phyloP scores from a whole-genome alignment of 1,140 invertebrate genomes.

The Diploscapter pachys region DNA sequence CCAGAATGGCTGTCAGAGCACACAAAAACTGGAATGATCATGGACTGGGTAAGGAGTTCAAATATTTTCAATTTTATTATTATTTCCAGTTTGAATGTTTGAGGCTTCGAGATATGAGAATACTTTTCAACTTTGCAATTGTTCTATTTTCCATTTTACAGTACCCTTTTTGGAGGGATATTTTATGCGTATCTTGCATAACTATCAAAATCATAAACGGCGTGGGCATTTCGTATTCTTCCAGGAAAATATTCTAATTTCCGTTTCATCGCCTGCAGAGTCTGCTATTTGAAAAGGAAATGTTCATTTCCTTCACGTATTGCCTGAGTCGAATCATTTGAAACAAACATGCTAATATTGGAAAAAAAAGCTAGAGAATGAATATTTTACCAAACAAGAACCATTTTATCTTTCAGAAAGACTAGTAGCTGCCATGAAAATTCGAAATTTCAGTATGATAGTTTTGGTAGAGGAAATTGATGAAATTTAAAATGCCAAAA shows the following conservation, averaged over 20 bases:
- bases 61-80: neutral
- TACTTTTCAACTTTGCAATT: constrained; percentile 7
- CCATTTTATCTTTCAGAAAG: neutral
- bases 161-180: constrained; percentile 60
- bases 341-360: too few species aligned
- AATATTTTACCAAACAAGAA: neutral
- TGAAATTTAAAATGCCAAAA: neutral
- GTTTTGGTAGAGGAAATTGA: neutral
- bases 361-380: too few species aligned
- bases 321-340: too few species aligned
- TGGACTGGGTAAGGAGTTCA: constrained; percentile 21
- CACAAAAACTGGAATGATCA: constrained; percentile 34
- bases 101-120: neutral
- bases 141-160: neutral
- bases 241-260: too few species aligned
- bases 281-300: too few species aligned
- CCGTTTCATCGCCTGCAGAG: too few species aligned
- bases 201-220: too few species aligned
- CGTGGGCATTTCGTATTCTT: too few species aligned
- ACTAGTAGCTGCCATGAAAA: neutral
- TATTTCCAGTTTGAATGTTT: neutral
- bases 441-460: neutral
- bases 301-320: too few species aligned
- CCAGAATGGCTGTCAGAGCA: constrained; percentile 44
- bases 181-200: neutral